phyloP scores from a whole-genome alignment of 2,113 vertebrate genomes.

The Calyptommatus sinebrachiatus region DNA sequence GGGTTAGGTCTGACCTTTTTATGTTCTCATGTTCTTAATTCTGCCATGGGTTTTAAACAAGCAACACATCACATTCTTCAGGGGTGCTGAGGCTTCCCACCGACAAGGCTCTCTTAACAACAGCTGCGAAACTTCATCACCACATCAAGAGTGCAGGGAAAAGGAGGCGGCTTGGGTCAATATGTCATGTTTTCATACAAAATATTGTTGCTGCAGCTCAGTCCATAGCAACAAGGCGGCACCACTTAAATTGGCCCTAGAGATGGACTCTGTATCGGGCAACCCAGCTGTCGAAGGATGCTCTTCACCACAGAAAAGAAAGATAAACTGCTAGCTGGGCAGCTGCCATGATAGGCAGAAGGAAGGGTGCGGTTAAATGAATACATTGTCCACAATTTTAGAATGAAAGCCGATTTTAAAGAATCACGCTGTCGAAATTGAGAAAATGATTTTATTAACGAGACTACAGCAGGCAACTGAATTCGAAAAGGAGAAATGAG shows the following conservation, averaged over 20 bases:
- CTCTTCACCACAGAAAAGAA: fast-evolving
- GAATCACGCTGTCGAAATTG: too few species aligned
- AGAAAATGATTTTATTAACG: too few species aligned
- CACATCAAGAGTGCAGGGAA: neutral
- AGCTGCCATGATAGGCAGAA: neutral
- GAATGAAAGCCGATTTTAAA: too few species aligned
- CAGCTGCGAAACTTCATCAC: conserved; percentile 50
- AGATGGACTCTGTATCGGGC: conserved; percentile 31
- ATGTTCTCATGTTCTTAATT: too few species aligned
- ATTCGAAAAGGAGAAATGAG: too few species aligned
- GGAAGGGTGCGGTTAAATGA: neutral
- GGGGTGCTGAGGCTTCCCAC: too few species aligned
- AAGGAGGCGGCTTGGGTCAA: neutral
- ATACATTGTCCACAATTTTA: neutral
- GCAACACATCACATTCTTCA: too few species aligned
- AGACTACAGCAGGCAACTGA: too few species aligned
- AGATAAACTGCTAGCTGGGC: neutral
- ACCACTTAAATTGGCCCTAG: neutral
- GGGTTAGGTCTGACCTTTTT: too few species aligned
- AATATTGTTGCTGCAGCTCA: conserved; percentile 41
- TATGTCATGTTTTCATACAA: conserved; percentile 6
- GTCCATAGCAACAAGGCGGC: conserved; percentile 25
- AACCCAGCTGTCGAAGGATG: conserved; percentile 40
- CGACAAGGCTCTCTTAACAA: neutral
- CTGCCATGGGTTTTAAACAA: too few species aligned